Base-by-base conservation (phyloP, 2,113 vertebrate genomes). In the Erpornis zantholeuca region DNA sequence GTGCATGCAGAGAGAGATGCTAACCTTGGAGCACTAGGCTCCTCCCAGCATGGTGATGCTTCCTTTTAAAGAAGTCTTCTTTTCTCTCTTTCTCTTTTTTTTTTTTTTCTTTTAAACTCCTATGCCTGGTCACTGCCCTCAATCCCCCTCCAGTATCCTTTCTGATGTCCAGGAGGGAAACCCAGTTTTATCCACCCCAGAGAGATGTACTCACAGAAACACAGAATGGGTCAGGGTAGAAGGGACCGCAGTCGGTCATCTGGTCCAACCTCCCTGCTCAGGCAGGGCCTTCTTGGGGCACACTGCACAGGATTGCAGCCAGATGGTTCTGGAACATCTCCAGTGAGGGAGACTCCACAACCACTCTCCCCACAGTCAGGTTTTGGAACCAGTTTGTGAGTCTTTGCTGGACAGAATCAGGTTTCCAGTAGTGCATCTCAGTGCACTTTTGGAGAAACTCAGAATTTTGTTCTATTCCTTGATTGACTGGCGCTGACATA, bases 41-140 rank as follows among this genome's bases (percentile, higher is more conserved):
- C 8, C 44, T 87, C 42, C 52, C 52, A 50, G 21, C 7, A 21
- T 0, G 0, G 10, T 14, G 20, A 2, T 29, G 42, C 35, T 75
- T 61, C 56, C 36, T 61, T 75, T 61, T 2, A 31, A 23, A 85
- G 40, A 36, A 15, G 9, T 15, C 1, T 27, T 56, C 1, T 21
- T 17, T 23, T 45, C 10, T 33, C 5, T 31, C 17, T 12, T 33
- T 29, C 8, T 10, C 9, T 24, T 19, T 6, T 21, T 71, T 29
- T 19, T 6, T 21, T 71, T 29, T 47, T 44, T 50, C 11, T 38
- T 82, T n/a, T 27, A 63, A 85, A 25, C 16, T 33, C 15, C 24
- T 65, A 4, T 33, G 10, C 25, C 38, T 59, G 12, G 8, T 36
- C n/a, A 47, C 45, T 69, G 50, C 21, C 24, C 35, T 75, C 29